A percentile compares a stretch with the other conserved stretches of the same genome.
phyloP scores from a whole-genome alignment of 2,113 vertebrate genomes.

The Xiphophorus couchianus region DNA sequence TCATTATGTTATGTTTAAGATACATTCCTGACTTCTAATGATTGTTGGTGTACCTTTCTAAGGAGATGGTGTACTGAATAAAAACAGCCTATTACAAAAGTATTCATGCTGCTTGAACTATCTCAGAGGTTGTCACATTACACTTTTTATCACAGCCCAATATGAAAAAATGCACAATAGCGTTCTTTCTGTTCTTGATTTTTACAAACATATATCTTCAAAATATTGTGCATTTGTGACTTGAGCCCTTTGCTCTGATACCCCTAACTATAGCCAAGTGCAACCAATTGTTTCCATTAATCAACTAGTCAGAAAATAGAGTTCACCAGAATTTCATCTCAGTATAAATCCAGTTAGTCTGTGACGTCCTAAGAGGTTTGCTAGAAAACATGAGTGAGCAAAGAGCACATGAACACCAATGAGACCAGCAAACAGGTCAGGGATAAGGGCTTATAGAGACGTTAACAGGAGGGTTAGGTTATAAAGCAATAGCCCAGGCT shows the following conservation, averaged over 20 bases:
- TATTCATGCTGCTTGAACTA: not conserved
- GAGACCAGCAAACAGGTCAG: not conserved
- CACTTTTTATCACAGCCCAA: no score
- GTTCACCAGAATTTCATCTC: not conserved
- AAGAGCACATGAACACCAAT: not conserved
- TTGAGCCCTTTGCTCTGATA: no score
- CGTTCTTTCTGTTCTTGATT: no score
- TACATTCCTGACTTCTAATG: not conserved
- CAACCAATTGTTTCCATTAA: not conserved
- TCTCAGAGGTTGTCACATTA: not conserved
- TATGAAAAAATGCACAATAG: no score
- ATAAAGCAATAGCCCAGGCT: not conserved
- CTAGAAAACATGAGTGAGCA: not conserved
- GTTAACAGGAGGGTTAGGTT: not conserved
- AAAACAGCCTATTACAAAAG: no score
- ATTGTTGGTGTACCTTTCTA: not conserved
- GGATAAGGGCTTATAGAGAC: not conserved
- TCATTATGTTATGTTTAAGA: not conserved
- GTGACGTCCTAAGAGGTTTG: not conserved
- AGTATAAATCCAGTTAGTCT: not conserved
- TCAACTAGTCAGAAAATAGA: no score
- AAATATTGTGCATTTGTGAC: not conserved
- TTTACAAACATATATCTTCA: not conserved
- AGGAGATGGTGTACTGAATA: not conserved
- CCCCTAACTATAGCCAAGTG: no score